These are phyloP conservation scores for Eurypyga helias DNA, from an alignment of 2,113 vertebrate species.

Conservation along the genomic window DNA sequence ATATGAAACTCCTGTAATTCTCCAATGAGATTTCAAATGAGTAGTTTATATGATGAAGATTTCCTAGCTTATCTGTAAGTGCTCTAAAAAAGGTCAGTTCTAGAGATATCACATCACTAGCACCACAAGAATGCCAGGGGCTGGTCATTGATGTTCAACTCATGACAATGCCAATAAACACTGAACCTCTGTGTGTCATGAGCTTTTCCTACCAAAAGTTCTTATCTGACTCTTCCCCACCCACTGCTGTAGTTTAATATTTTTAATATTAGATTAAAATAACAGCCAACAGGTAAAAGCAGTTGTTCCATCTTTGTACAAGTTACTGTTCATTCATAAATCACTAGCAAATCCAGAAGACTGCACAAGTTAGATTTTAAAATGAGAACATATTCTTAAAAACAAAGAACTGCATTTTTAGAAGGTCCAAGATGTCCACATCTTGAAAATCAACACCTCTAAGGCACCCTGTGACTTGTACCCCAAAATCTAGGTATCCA, in stretches of 20 bases:
- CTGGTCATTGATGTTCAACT: not conserved
- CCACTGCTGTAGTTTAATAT: not conserved
- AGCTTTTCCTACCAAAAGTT: not conserved
- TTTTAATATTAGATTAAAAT: not conserved
- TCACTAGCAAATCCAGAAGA: not conserved
- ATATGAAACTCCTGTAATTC: not conserved
- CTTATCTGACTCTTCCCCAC: not conserved
- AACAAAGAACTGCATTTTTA: not conserved
- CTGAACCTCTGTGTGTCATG: not conserved
- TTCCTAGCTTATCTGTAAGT: not conserved
- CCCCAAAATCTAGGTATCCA: not conserved
- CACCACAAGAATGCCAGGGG: not conserved
- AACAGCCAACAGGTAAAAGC: not conserved
- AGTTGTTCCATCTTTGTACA: not conserved
- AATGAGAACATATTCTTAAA: not conserved
- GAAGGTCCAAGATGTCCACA: not conserved
- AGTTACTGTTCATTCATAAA: not conserved
- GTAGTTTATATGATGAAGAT: not conserved
- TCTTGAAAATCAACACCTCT: not conserved
- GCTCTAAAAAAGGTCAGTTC: not conserved
- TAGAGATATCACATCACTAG: not conserved
- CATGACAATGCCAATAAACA: not conserved
- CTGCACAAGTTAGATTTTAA: not conserved
- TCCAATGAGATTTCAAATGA: not conserved
- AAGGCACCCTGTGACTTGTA: not conserved